Base-by-base conservation (phyloP, 2,888 invertebrate genomes). In the Dasysyrphus albostriatus region DNA sequence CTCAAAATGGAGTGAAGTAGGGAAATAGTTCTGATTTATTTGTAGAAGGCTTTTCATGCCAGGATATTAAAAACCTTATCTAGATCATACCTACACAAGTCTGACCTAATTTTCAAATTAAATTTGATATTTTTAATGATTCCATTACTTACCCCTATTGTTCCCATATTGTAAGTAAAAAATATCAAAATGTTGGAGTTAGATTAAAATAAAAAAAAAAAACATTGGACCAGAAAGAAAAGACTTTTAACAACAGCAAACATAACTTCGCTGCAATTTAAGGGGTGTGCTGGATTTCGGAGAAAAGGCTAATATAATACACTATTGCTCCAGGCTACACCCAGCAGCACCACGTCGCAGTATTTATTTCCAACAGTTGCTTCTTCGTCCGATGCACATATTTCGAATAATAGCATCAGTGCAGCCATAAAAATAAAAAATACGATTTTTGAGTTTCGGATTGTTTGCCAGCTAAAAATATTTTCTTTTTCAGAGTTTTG, bases 211-310 rank as follows among this genome's bases (percentile, higher is more conserved):
- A 58, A 54, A 49, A 34, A 24, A n/a, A 59, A 58, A 54, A 49
- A 34, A 44, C 8, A 42, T 5, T 24, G 8, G 5, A 16, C 10
- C n/a, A 19, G 5, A 1, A n/a, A 37, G 12, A 73, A 49, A 47
- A n/a, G 14, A 37, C 7, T 51, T 73, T 76, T 16, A 73, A 51
- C 75, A 80, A 73, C 72, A 73, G 59, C 76, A 61, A 85, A 81
- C 58, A 76, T 32, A 24, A 47, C 12, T 63, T 16, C 16, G 47
- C 58, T 49, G 49, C 73, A 80, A 37, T 44, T 2, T 24, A 5
- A 14, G 19, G 7, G 61, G 1, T 61, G 34, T 24, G 1, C n/a
- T 42, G 65, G 72, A 34, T 14, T 67, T 65, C 24, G 34, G 19
- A 47, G 42, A 39, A 69, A 69, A 16, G 69, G 69, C 69, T 69